These are phyloP conservation scores for Dynastes grantii DNA, from an alignment of 2,888 invertebrate species.

Conservation along the genomic window DNA sequence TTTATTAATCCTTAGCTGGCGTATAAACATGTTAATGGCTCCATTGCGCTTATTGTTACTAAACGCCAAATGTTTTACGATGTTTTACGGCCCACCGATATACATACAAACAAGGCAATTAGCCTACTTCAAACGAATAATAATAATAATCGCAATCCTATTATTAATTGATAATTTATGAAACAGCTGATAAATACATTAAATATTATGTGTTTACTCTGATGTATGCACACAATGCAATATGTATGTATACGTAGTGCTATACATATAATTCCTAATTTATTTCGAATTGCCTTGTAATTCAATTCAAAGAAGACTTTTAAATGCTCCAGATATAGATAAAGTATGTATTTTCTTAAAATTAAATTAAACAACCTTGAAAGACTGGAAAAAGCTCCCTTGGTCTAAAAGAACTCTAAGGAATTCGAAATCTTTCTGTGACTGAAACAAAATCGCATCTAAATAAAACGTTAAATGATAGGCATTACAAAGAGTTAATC, in stretches of 20 bases:
- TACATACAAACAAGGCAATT: slow-evolving; percentile 35
- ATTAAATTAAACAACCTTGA: no score
- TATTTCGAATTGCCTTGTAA: background rate
- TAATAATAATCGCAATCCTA: slow-evolving; percentile 35
- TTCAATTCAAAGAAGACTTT: background rate
- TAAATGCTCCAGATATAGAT: no score
- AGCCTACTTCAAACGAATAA: slow-evolving; percentile 41
- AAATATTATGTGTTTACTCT: slow-evolving; percentile 27
- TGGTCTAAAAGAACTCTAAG: no score
- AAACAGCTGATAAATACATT: slow-evolving; percentile 32
- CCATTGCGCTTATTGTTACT: slow-evolving; percentile 5
- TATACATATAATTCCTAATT: slow-evolving; percentile 26
- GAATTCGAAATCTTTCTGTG: background rate
- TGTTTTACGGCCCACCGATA: slow-evolving; percentile 31
- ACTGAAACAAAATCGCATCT: background rate
- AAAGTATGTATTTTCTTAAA: no score
- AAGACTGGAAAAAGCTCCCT: no score
- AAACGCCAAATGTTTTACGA: slow-evolving; percentile 38
- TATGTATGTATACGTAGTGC: slow-evolving; percentile 10
- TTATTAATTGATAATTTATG: slow-evolving; percentile 44
- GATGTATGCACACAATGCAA: background rate
- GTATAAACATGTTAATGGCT: background rate
- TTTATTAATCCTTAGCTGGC: background rate
- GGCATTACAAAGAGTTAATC: slow-evolving; percentile 18
- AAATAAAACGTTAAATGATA: slow-evolving; percentile 4